Percentiles rank a stretch among this genome's conserved stretches.
phyloP scores from a whole-genome alignment of 2,113 vertebrate species.

The Gymnogyps californianus region DNA sequence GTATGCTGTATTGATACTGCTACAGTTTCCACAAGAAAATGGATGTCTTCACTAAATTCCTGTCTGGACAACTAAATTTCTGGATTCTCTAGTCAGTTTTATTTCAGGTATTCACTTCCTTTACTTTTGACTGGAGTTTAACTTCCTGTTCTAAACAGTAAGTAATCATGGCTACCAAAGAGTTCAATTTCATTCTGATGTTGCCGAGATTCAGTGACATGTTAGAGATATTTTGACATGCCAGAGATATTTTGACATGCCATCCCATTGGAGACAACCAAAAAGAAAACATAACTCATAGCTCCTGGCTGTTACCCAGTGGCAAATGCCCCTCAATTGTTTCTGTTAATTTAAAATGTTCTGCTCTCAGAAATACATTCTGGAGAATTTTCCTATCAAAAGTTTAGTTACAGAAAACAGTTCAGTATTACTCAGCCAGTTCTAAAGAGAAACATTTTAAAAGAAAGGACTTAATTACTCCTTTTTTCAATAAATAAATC shows the following conservation, averaged over 20 bases:
- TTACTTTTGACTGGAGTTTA: neutral
- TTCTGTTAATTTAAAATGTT: neutral
- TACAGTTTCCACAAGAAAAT: neutral
- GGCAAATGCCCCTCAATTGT: neutral
- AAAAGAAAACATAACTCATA: neutral
- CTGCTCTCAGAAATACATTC: neutral
- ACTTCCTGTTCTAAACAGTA: neutral
- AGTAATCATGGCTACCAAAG: neutral
- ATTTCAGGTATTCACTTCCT: neutral
- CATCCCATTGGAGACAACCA: neutral
- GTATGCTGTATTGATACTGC: neutral
- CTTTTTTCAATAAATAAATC: neutral
- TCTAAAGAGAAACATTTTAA: neutral
- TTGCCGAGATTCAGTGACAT: neutral
- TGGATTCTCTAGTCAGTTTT: neutral
- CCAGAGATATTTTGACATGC: neutral
- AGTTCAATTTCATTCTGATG: neutral
- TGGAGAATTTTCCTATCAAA: neutral
- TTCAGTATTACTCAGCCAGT: neutral
- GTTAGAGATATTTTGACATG: neutral
- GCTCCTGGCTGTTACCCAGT: neutral
- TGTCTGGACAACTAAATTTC: neutral
- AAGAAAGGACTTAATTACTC: neutral
- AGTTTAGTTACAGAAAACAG: neutral
- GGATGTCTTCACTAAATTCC: neutral